These are phyloP conservation scores for Arvicanthis niloticus DNA, from an alignment of 2,113 vertebrate species.

Conservation along the genomic window DNA sequence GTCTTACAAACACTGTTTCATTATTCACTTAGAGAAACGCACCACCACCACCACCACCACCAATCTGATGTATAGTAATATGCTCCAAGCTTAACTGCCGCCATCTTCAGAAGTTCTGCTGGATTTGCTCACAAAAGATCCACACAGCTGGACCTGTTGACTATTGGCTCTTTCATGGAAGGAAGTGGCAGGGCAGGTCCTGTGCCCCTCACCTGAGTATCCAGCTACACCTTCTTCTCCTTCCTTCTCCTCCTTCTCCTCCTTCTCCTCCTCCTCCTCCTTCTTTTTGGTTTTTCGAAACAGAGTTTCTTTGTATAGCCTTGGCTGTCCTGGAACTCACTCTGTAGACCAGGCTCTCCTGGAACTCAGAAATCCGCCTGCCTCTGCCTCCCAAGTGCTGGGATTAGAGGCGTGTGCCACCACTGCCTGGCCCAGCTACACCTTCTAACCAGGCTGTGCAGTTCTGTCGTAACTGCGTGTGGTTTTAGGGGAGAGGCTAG, in stretches of 20 bases:
- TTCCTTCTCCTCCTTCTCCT: too few relatives aligned
- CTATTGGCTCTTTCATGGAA: not conserved
- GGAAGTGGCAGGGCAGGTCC: not conserved
- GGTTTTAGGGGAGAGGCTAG: not conserved
- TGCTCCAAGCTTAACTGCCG: not conserved
- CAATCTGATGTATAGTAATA: not conserved
- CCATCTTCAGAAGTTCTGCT: not conserved
- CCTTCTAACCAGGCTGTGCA: not conserved
- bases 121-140: not conserved
- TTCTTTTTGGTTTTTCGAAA: too few relatives aligned
- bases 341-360: too few relatives aligned
- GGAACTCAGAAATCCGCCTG: too few relatives aligned
- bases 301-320: too few relatives aligned
- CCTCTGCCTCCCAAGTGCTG: too few relatives aligned
- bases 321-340: too few relatives aligned
- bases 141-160: not conserved
- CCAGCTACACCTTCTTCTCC: not conserved
- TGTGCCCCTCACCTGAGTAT: not conserved
- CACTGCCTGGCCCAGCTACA: too few relatives aligned
- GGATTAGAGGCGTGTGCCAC: too few relatives aligned
- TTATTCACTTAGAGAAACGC: not conserved
- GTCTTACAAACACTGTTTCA: conserved; percentile 7
- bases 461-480: not conserved
- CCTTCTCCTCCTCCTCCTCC: too few relatives aligned
- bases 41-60: too few relatives aligned